Evolutionary conservation across 2,888 invertebrate genomes (phyloP), one percentile per base, ranked within the genome.

Genomic region (Chrysodeixis includens): DNA sequence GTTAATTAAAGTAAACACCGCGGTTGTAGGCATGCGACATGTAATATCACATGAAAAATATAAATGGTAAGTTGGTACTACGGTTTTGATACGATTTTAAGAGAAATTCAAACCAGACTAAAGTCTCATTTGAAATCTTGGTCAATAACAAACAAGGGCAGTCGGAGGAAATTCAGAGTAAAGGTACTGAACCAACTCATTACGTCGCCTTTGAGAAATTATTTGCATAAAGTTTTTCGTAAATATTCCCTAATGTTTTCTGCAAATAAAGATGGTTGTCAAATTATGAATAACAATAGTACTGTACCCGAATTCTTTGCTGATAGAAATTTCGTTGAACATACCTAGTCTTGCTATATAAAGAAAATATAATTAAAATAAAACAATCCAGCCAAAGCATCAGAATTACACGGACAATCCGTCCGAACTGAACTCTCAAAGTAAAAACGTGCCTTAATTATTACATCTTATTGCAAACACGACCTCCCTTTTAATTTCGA

Each of bases 401-500:
- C n/a, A 30, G 44, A 51, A 51, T 63, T 12, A 60, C 30, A 55
- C 14, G 18, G 14, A 14, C 55, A 56, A 67, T 63, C 51, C 51
- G 30, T 30, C 53, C n/a, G 26, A 20, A 40, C 40, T 30, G 52
- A 52, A 18, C 49, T 57, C 8, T 52, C 9, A 40, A 46, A 10
- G 1, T 44, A 60, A 65, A 74, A 59, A 20, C 18, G 54, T 60
- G 30, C 35, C 44, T 59, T 64, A 61, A 76, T 76, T 74, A 74
- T 56, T 52, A 57, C 52, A 67, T 68, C 51, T 52, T 55, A 64
- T 58, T 58, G 49, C 57, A 62, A 73, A 75, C 58, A 69, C 52
- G 69, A 32, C 8, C n/a, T 66, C 57, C 62, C 51, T 63, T 79
- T 71, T 74, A 76, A 79, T 76, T 81, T 73, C 32, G 62, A 66